phyloP scores from a whole-genome alignment of 2,888 invertebrate genomes.

The Rotaria socialis region DNA sequence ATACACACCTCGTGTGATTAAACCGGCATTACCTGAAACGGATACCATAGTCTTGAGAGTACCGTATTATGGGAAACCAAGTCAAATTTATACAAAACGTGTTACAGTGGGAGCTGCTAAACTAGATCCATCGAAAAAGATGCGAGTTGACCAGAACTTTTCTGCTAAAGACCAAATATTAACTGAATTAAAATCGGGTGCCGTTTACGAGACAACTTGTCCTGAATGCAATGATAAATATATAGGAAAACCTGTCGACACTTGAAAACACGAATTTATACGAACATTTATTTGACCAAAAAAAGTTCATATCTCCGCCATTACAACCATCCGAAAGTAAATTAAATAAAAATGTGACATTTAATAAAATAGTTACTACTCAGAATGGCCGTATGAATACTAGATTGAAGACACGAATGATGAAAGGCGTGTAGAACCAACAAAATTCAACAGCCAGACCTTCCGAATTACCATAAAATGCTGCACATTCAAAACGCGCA shows the following conservation, averaged over 20 bases:
- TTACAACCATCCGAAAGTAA: no score
- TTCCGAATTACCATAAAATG: no score
- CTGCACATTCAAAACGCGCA: no score
- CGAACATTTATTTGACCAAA: not conserved
- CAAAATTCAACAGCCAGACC: no score
- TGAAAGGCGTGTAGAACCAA: rapidly evolving
- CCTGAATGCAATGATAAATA: not conserved
- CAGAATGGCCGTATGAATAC: no score
- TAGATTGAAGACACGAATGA: no score
- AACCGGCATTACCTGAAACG: not conserved
- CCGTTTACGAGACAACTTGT: not conserved
- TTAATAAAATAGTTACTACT: no score
- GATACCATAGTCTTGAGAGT: not conserved
- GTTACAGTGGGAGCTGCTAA: not conserved
- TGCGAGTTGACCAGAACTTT: not conserved
- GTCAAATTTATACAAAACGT: not conserved
- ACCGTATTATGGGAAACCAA: not conserved
- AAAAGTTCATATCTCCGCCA: not conserved
- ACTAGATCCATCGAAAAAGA: not conserved
- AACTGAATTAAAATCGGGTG: no score
- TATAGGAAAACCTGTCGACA: not conserved
- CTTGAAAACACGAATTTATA: not conserved
- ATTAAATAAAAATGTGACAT: no score
- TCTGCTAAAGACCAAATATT: no score
- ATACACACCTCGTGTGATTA: not conserved